These are phyloP conservation scores for Smutsia temminckii DNA, from an alignment of 2,797 vertebrate species.

Conservation along the genomic window DNA sequence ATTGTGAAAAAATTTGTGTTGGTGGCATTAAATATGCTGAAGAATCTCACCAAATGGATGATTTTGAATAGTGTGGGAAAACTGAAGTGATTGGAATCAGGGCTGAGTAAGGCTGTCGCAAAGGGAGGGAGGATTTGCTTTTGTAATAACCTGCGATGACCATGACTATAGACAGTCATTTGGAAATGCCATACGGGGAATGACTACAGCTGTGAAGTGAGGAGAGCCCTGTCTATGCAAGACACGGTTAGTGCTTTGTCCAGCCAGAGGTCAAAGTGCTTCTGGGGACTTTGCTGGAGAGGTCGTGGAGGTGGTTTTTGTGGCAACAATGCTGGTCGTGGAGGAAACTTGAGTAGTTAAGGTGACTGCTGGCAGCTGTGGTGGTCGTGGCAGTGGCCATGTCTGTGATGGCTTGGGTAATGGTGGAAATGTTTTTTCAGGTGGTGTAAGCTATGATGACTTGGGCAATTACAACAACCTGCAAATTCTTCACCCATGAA, in stretches of 20 bases:
- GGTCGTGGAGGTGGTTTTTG: not conserved
- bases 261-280: not conserved
- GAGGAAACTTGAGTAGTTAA: not conserved
- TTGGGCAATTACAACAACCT: not conserved
- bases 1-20: not conserved
- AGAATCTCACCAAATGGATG: not conserved
- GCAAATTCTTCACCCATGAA: not conserved
- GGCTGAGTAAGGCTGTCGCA: not conserved
- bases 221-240: not conserved
- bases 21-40: not conserved
- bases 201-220: not conserved
- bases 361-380: not conserved
- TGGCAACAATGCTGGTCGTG: not conserved
- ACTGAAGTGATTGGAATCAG: not conserved
- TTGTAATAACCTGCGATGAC: not conserved
- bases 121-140: not conserved
- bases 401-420: not conserved
- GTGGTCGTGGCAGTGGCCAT: not conserved
- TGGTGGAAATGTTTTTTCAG: not conserved
- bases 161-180: not conserved
- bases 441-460: not conserved
- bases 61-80: not conserved
- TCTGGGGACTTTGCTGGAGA: not conserved
- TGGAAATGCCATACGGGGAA: not conserved
- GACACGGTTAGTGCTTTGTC: not conserved